phyloP scores from a whole-genome alignment of 2,888 invertebrate species.

The Parnassius apollo region DNA sequence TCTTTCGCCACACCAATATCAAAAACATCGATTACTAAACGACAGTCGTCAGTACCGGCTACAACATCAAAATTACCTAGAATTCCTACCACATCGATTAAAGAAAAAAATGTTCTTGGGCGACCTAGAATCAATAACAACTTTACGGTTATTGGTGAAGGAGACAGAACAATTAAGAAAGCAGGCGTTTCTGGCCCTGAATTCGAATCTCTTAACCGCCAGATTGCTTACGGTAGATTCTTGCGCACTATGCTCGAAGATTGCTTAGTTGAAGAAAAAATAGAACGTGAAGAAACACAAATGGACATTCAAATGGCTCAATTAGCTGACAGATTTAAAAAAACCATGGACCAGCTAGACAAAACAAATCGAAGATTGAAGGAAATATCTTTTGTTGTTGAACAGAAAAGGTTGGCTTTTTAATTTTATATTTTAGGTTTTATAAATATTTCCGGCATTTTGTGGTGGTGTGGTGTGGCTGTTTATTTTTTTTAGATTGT shows the following conservation, averaged over 20 bases:
- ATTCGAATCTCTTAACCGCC: conserved; percentile 52
- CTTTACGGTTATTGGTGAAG: conserved; percentile 35
- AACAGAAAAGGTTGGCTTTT: conserved; percentile 65
- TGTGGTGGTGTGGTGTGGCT: too few relatives aligned
- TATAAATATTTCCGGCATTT: too few relatives aligned
- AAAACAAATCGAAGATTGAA: conserved; percentile 69
- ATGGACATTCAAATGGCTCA: conserved; percentile 71
- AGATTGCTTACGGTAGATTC: conserved; percentile 62
- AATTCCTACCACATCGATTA: conserved; percentile 31
- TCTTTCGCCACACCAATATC: conserved; percentile 42
- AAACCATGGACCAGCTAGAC: conserved; percentile 65
- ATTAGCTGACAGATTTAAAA: conserved; percentile 67
- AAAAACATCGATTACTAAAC: conserved; percentile 45
- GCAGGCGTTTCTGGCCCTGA: conserved; percentile 43
- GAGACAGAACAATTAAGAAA: conserved; percentile 47
- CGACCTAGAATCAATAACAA: conserved; percentile 47
- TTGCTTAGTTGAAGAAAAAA: conserved; percentile 64
- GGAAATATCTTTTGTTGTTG: conserved; percentile 69
- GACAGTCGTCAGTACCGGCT: conserved; percentile 43
- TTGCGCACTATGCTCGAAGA: conserved; percentile 62
- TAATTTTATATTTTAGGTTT: too few relatives aligned
- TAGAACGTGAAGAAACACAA: conserved; percentile 59
- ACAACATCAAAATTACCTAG: conserved; percentile 41
- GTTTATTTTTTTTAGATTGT: too few relatives aligned
- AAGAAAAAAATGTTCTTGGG: conserved; percentile 31